These are phyloP conservation scores for Osmerus mordax DNA, from an alignment of 2,113 vertebrate species.

Conservation along the genomic window DNA sequence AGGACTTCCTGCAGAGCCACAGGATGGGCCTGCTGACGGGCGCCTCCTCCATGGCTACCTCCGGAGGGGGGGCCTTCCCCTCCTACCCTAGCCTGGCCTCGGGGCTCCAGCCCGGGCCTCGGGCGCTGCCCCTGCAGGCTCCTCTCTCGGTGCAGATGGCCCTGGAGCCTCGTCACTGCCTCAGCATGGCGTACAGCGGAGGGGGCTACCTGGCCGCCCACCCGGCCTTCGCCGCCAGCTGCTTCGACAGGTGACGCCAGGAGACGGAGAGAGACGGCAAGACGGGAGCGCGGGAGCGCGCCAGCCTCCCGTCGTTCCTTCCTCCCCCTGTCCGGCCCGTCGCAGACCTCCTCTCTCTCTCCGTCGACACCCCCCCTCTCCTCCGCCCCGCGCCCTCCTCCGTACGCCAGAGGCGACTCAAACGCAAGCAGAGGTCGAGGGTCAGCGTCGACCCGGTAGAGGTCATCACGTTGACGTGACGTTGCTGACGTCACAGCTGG, in stretches of 20 bases:
- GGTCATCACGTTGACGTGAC: slow-evolving; percentile 70
- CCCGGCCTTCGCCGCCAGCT: slow-evolving; percentile 69
- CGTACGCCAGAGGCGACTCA: slow-evolving; percentile 53
- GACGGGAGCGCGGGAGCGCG: slow-evolving; percentile 30
- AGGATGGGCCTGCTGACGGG: slow-evolving; percentile 62
- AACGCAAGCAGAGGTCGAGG: slow-evolving; percentile 66
- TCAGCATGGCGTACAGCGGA: slow-evolving; percentile 70
- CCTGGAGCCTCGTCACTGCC: slow-evolving; percentile 74
- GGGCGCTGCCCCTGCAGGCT: slow-evolving; percentile 66
- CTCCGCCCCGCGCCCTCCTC: slow-evolving; percentile 12
- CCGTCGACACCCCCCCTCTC: slow-evolving; percentile 50
- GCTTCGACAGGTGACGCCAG: slow-evolving; percentile 83
- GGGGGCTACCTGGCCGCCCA: slow-evolving; percentile 76
- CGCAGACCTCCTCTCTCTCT: slow-evolving; percentile 59
- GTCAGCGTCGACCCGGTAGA: slow-evolving; percentile 57
- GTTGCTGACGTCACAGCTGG: no score
- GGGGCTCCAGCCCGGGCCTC: slow-evolving; percentile 57
- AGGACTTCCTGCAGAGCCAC: slow-evolving; percentile 78
- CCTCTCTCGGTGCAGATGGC: slow-evolving; percentile 80
- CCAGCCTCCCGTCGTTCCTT: slow-evolving; percentile 43
- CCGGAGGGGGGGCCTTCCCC: slow-evolving; percentile 39
- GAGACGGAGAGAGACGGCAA: slow-evolving; percentile 66
- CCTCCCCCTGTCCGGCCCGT: slow-evolving; percentile 47
- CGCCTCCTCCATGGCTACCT: slow-evolving; percentile 48
- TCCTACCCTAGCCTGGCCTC: slow-evolving; percentile 67